Conservation (phyloP, 1,140 invertebrate species). For the Drosophila rufa region DNA sequence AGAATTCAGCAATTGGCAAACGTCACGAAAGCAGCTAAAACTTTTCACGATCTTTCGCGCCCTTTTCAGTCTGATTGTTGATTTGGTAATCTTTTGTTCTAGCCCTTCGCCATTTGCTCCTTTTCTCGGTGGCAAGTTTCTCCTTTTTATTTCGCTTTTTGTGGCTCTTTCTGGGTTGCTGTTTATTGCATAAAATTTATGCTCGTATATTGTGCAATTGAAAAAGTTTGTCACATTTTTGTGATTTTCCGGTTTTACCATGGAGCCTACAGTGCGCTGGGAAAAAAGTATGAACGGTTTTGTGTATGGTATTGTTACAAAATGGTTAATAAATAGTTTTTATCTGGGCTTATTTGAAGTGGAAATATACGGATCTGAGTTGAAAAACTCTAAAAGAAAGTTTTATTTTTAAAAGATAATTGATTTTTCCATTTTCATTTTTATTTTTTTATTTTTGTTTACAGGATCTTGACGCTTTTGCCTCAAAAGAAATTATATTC, state of each 20-base stretch:
- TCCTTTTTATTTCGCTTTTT: conserved; percentile 13
- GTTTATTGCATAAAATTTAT: conserved; percentile 68
- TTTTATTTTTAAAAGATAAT: too few species aligned
- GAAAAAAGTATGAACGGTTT: neutral
- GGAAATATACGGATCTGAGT: neutral
- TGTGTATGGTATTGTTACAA: neutral
- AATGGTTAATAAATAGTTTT: neutral
- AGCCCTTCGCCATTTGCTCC: conserved; percentile 30
- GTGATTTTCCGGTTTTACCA: conserved; percentile 19
- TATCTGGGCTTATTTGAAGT: too few species aligned
- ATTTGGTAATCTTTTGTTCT: conserved; percentile 51
- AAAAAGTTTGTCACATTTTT: conserved; percentile 62
- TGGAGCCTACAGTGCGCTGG: conserved; percentile 5
- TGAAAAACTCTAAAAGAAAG: too few species aligned
- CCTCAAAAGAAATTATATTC: too few species aligned
- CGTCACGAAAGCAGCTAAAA: conserved; percentile 75
- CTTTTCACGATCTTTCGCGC: conserved; percentile 36
- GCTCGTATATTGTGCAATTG: conserved; percentile 73
- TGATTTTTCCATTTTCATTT: too few species aligned
- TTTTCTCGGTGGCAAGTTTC: conserved; percentile 39
- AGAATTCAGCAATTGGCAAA: conserved; percentile 80
- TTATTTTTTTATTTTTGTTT: too few species aligned
- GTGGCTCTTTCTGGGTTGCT: conserved; percentile 44
- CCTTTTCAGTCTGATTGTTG: conserved; percentile 46
- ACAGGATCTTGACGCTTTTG: too few species aligned